A percentile compares a stretch with the other conserved stretches of the same genome.
Evolutionary conservation across 2,797 vertebrate genomes (phyloP).

Genomic region (Neosilurus mollespiculum): DNA sequence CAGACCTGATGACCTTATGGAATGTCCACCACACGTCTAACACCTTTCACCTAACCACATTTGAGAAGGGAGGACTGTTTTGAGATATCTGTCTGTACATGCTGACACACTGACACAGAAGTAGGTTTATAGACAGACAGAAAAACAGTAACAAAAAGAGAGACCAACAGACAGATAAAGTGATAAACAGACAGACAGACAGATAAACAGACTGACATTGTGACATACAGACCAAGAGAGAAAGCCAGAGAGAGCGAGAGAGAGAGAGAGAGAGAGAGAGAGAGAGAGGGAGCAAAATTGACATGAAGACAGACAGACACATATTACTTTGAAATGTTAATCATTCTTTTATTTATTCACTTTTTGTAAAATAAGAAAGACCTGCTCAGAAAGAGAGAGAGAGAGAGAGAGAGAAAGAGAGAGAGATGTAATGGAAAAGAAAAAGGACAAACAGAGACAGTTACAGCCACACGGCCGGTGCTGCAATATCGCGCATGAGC

Average conservation of each 20-base stretch:
- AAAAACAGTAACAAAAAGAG: background rate
- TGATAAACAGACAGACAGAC: background rate
- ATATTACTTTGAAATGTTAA: background rate
- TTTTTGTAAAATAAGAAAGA: background rate
- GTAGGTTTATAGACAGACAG: conserved; percentile 1
- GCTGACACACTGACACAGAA: background rate
- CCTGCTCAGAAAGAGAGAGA: conserved; percentile 2
- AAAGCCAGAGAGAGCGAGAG: background rate
- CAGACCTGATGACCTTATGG: conserved; percentile 32
- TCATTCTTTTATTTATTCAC: background rate
- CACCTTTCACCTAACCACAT: background rate
- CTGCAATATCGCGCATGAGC: conserved; percentile 40
- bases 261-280: background rate
- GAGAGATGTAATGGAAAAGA: background rate
- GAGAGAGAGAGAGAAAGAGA: conserved; percentile 11
- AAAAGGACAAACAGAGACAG: conserved; percentile 14
- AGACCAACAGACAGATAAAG: background rate
- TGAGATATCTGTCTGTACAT: background rate
- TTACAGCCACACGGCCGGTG: conserved; percentile 10
- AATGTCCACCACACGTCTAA: conserved; percentile 9
- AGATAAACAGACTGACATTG: background rate
- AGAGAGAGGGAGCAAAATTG: background rate
- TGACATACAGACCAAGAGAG: background rate
- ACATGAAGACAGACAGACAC: background rate
- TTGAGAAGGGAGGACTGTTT: background rate